Percentiles rank a stretch among this genome's conserved stretches.
Evolutionary conservation across 2,888 invertebrate genomes (phyloP).

Genomic region (Strigamia maritima): DNA sequence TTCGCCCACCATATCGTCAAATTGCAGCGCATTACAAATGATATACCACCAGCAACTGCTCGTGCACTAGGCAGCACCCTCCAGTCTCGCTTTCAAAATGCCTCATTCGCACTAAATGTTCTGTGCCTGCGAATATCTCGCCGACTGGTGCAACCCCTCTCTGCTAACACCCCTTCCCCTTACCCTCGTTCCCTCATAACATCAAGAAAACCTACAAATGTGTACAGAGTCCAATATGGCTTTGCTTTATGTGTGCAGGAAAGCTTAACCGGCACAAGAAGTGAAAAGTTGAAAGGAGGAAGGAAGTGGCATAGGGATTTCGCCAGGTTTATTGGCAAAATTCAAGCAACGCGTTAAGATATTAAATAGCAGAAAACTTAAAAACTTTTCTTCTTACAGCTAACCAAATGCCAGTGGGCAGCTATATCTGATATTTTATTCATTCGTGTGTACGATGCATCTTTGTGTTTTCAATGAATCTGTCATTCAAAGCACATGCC

Average conservation of each 20-base stretch:
- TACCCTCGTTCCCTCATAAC: neutral
- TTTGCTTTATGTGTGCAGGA: neutral
- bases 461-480: conserved; percentile 22
- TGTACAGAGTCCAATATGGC: conserved; percentile 4
- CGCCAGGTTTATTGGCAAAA: neutral
- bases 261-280: neutral
- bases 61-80: neutral
- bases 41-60: neutral
- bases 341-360: neutral
- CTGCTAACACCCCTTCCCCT: neutral
- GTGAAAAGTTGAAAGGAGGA: neutral
- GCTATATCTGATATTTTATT: conserved; percentile 11
- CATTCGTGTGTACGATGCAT: conserved; percentile 13
- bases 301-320: neutral
- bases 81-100: neutral
- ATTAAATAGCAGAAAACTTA: neutral
- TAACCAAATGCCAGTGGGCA: conserved; percentile 2
- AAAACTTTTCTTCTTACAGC: too few species aligned
- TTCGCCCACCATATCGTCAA: conserved; percentile 4
- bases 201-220: conserved; percentile 4
- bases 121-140: neutral
- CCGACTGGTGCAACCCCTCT: neutral
- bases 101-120: neutral
- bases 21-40: neutral
- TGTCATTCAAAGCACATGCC: conserved; percentile 24